These are phyloP conservation scores for Eupithecia vulgata DNA, from an alignment of 2,888 invertebrate genomes.

Conservation along the genomic window DNA sequence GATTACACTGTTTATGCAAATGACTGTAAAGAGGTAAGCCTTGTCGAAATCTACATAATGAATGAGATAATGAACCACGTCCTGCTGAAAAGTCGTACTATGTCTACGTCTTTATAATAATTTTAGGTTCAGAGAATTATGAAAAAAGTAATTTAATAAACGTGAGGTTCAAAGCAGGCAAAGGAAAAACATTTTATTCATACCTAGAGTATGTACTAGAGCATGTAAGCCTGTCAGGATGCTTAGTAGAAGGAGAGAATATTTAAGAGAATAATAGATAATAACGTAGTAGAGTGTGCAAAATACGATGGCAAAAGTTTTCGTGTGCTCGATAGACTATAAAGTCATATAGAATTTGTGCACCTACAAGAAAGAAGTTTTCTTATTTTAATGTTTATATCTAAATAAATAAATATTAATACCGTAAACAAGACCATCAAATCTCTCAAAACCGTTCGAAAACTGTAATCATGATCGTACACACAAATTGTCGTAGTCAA, in stretches of 20 bases:
- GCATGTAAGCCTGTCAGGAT: background rate
- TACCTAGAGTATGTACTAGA: no score
- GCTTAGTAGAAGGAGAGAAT: background rate
- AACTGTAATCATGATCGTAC: no score
- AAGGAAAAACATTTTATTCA: background rate
- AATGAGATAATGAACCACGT: slow-evolving; percentile 27
- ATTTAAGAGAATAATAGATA: no score
- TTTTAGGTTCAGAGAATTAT: slow-evolving; percentile 12
- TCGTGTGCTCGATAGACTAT: no score
- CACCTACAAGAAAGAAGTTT: no score
- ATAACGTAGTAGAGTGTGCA: background rate
- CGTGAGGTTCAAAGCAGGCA: slow-evolving; percentile 4
- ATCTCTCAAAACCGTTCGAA: no score
- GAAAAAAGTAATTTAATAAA: background rate
- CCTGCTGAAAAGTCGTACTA: background rate
- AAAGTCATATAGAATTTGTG: no score
- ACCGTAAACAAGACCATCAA: no score
- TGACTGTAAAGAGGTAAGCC: slow-evolving; percentile 42
- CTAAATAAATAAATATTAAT: no score
- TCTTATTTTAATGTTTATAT: no score
- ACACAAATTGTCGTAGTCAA: no score
- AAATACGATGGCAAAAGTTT: background rate
- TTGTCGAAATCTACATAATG: slow-evolving; percentile 47
- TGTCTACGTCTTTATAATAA: background rate
- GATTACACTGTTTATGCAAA: slow-evolving; percentile 47